Evolutionary conservation across 2,113 vertebrate genomes (phyloP).

Genomic region (Agelaius phoeniceus): DNA sequence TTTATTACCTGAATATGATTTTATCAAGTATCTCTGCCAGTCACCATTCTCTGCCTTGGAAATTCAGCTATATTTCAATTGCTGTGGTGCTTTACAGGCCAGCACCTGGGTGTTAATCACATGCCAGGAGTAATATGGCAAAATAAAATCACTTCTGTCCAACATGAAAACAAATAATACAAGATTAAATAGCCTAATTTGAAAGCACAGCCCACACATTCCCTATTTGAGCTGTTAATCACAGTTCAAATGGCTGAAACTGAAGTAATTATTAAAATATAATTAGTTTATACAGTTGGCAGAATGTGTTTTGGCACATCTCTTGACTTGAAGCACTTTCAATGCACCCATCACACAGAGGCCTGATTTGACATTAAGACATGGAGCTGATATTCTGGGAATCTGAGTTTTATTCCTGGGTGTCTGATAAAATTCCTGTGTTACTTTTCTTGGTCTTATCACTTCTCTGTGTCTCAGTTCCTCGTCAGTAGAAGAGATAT

Average conservation of each 20-base stretch:
- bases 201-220: neutral
- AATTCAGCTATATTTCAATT: neutral
- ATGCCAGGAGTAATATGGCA: neutral
- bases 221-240: conserved; percentile 21
- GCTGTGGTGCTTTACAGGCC: neutral
- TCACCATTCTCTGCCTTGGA: neutral
- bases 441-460: neutral
- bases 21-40: neutral
- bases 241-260: conserved; percentile 15
- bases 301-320: neutral
- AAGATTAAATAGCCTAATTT: conserved; percentile 24
- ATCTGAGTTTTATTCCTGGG: neutral
- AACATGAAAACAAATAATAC: neutral
- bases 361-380: conserved; percentile 2
- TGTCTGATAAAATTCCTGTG: neutral
- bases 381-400: neutral
- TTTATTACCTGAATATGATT: neutral
- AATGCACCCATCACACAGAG: neutral
- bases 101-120: neutral
- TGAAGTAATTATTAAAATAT: conserved; percentile 40
- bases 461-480: neutral
- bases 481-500: fast-evolving
- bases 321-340: neutral
- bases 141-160: neutral
- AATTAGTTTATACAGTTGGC: conserved; percentile 26